Conservation (phyloP, 2,797 vertebrate genomes). For the Dromococcyx pavoninus region DNA sequence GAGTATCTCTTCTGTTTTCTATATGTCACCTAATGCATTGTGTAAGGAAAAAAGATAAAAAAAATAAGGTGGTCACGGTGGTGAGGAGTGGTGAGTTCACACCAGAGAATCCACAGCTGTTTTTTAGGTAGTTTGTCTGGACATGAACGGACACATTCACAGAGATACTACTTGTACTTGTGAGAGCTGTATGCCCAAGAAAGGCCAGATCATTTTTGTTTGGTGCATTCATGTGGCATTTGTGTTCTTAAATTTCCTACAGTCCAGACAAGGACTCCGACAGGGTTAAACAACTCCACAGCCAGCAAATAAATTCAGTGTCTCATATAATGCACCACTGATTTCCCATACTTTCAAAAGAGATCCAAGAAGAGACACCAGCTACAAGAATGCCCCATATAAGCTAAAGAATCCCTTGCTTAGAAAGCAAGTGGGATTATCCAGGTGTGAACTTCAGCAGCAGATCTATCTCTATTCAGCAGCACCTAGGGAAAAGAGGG, state of each 20-base stretch:
- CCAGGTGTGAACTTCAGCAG: background rate
- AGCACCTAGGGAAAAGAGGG: background rate
- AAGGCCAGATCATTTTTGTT: background rate
- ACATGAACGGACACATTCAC: background rate
- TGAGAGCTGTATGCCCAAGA: background rate
- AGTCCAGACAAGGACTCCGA: background rate
- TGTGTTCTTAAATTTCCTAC: background rate
- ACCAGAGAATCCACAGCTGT: background rate
- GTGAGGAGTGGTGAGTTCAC: background rate
- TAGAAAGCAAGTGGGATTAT: background rate
- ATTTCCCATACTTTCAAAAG: background rate
- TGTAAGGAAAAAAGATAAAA: background rate
- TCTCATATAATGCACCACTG: background rate
- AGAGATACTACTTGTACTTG: background rate
- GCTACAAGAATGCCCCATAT: background rate
- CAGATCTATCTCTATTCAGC: background rate
- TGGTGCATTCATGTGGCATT: background rate
- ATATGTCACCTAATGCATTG: background rate
- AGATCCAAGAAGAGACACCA: background rate
- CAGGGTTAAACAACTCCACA: background rate
- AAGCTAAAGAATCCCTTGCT: background rate
- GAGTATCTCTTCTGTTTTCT: background rate
- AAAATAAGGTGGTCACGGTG: background rate
- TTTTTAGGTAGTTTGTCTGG: background rate
- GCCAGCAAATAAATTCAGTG: background rate